These are phyloP conservation scores for Dugesia japonica DNA, from an alignment of 2,888 invertebrate species.

Conservation along the genomic window DNA sequence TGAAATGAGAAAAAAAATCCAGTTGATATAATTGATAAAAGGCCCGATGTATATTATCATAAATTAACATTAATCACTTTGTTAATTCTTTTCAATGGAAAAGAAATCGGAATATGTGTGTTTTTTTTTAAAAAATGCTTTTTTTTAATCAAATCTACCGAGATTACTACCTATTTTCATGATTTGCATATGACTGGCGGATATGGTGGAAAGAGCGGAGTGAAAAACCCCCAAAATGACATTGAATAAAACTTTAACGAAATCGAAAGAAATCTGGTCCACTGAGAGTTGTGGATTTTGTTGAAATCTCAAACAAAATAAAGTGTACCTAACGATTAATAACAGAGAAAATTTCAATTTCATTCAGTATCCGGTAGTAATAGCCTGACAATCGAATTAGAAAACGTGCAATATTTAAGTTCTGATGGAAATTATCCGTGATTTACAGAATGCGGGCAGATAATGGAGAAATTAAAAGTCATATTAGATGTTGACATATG, in stretches of 20 bases:
- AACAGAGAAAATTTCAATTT: background rate
- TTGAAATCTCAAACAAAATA: background rate
- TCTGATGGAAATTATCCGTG: slow-evolving; percentile 14
- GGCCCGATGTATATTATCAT: slow-evolving; percentile 2
- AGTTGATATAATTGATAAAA: slow-evolving; percentile 5
- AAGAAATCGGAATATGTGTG: background rate
- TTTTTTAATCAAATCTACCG: background rate
- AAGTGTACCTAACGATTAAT: background rate
- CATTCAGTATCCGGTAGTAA: slow-evolving; percentile 11
- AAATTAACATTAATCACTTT: slow-evolving; percentile 10
- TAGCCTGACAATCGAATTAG: slow-evolving; percentile 14
- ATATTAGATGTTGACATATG: slow-evolving; percentile 20
- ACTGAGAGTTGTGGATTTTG: background rate
- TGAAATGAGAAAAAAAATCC: background rate
- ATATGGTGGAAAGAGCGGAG: background rate
- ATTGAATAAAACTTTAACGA: background rate
- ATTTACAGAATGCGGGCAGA: slow-evolving; percentile 14
- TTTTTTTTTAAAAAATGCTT: background rate
- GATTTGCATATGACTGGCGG: slow-evolving; percentile 10
- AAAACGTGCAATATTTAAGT: slow-evolving; percentile 7
- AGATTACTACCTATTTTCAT: background rate
- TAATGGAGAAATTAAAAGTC: slow-evolving; percentile 20
- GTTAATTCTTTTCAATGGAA: background rate
- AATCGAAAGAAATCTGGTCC: background rate
- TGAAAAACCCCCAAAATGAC: no score